A percentile compares a stretch with the other conserved stretches of the same genome.
Evolutionary conservation across 2,888 invertebrate species (phyloP).

Genomic region (Machimus rusticus): DNA sequence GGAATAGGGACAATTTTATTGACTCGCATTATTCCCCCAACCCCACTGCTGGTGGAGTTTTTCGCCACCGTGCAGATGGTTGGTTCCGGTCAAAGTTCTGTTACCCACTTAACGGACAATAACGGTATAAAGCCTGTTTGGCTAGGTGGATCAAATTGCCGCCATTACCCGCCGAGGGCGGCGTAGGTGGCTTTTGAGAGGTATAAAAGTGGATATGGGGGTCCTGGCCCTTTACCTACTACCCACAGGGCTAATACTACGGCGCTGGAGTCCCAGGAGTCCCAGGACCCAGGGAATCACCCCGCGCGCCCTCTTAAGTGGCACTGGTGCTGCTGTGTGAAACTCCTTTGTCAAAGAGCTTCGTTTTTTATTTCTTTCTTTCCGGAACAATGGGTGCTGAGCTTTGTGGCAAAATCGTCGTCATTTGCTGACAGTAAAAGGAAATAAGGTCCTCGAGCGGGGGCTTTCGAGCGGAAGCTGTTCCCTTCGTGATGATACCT

Average conservation of each 20-base stretch:
- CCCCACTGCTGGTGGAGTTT: background rate
- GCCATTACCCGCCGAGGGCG: background rate
- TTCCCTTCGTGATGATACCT: background rate
- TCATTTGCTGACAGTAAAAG: background rate
- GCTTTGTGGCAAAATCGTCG: background rate
- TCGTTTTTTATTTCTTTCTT: background rate
- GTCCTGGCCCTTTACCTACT: background rate
- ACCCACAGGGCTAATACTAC: background rate
- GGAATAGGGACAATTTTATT: background rate
- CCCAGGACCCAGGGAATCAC: background rate
- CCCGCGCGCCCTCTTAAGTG: background rate
- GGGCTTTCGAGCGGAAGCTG: background rate
- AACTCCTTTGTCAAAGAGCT: background rate
- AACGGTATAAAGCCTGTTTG: background rate
- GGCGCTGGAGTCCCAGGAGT: background rate
- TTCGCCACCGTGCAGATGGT: background rate
- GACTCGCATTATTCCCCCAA: background rate
- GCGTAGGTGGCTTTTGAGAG: background rate
- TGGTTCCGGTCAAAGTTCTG: background rate
- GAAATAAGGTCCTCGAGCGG: background rate
- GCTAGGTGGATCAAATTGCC: constrained; percentile 3
- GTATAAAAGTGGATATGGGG: background rate
- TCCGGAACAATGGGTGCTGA: background rate
- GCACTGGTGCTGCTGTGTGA: background rate
- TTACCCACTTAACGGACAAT: constrained; percentile 5